Percentiles rank a stretch among this genome's conserved stretches.
phyloP scores from a whole-genome alignment of 2,888 invertebrate species.

The Eudemis profundana region DNA sequence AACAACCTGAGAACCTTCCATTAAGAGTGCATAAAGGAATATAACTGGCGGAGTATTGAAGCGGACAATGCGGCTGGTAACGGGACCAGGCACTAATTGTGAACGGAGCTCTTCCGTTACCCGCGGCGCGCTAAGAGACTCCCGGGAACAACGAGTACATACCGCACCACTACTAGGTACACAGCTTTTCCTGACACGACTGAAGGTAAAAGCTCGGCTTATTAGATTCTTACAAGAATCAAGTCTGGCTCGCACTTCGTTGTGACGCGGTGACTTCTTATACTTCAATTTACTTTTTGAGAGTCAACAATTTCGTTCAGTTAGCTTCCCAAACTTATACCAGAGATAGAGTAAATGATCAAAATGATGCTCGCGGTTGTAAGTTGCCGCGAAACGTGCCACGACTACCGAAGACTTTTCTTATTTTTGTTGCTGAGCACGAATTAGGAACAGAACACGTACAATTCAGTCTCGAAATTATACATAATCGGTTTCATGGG shows the following conservation, averaged over 20 bases:
- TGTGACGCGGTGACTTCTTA: background rate
- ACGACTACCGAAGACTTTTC: constrained; percentile 59
- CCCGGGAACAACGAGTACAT: constrained; percentile 54
- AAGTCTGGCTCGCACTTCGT: constrained; percentile 1
- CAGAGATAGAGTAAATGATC: constrained; percentile 9
- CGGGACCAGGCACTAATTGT: constrained; percentile 81
- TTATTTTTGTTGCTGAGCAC: constrained; percentile 66
- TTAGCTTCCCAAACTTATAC: constrained; percentile 18
- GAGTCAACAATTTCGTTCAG: background rate
- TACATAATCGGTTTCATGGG: constrained; percentile 43
- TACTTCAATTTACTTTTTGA: background rate
- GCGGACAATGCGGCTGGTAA: constrained; percentile 78
- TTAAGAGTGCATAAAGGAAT: constrained; percentile 76
- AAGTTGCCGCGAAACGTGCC: constrained; percentile 66
- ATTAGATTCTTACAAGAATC: constrained; percentile 28
- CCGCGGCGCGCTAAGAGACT: constrained; percentile 55
- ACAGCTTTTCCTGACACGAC: constrained; percentile 20
- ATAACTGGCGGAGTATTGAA: constrained; percentile 72
- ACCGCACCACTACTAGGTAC: constrained; percentile 34
- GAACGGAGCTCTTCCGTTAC: constrained; percentile 77
- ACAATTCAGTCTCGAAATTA: constrained; percentile 52
- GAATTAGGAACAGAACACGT: constrained; percentile 67
- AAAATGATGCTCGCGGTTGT: constrained; percentile 20
- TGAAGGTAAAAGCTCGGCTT: constrained; percentile 24
- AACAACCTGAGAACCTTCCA: constrained; percentile 71